Percentiles rank a stretch among this genome's conserved stretches.
Conservation (phyloP, 2,113 vertebrate genomes). For the Zosterops pallidus region DNA sequence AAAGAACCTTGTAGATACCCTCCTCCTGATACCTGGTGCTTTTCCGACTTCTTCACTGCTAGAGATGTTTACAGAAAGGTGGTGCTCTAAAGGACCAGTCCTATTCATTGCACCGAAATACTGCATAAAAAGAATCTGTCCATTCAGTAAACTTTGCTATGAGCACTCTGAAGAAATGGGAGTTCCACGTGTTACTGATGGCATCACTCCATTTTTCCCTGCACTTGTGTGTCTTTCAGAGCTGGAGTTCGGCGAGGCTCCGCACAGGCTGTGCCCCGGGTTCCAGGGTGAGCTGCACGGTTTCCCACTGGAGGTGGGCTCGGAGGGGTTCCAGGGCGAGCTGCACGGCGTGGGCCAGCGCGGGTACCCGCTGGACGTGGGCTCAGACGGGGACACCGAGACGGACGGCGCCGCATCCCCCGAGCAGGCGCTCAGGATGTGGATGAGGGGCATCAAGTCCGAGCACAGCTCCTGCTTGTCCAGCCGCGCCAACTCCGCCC, state of each 20-base stretch:
- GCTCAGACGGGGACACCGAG: constrained; percentile 89
- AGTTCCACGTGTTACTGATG: too few relatives aligned
- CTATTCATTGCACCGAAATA: too few relatives aligned
- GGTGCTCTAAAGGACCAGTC: too few relatives aligned
- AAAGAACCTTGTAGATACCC: too few relatives aligned
- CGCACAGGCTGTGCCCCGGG: constrained; percentile 85
- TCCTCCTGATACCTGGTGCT: too few relatives aligned
- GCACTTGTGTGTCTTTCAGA: constrained; percentile 68
- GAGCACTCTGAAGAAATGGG: too few relatives aligned
- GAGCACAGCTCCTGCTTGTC: constrained; percentile 94
- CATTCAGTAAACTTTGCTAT: too few relatives aligned
- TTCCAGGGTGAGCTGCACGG: constrained; percentile 83
- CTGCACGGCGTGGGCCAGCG: constrained; percentile 49
- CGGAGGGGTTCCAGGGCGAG: constrained; percentile 84
- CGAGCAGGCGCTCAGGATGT: constrained; percentile 88
- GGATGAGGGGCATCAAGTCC: constrained; percentile 92
- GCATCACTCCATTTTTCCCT: not conserved
- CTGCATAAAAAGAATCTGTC: too few relatives aligned
- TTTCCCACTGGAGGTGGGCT: constrained; percentile 88
- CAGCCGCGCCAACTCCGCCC: constrained; percentile 91
- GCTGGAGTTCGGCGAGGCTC: constrained; percentile 89
- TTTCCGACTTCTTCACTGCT: too few relatives aligned
- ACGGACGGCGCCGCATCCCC: constrained; percentile 88
- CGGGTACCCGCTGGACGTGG: constrained; percentile 86
- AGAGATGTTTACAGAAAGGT: too few relatives aligned